Evolutionary conservation across 2,888 invertebrate genomes (phyloP), one percentile per base, ranked within the genome.

Genomic region (Netelia fuscicornis): DNA sequence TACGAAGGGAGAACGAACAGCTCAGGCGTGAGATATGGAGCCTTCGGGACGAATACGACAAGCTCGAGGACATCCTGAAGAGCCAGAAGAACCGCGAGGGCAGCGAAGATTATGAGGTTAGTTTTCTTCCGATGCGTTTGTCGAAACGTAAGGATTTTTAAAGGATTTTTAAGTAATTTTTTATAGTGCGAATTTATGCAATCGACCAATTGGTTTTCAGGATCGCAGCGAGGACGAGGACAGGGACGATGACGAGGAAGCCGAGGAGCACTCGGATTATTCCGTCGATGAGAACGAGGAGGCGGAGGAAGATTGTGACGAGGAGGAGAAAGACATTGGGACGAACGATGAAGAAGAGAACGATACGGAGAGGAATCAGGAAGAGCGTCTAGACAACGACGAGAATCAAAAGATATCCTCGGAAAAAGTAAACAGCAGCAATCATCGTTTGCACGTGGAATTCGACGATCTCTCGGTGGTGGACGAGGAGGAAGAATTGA

Each of bases 1-100:
- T 98, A 91, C 96, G 97, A 86, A 95, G 97, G 62, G 98, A 98
- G 92, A 98, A 98, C 95, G 98, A 98, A 89, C 97, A 97, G 93
- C 94, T 98, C 79, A 96, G 97, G 90, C 95, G 97, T 25, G 98
- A 98, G 94, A 97, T 98, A 92, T 98, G 97, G 95, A 97, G 97
- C 81, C 95, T 98, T 74, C 95, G 98, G 48, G 98, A 98, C 93
- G 98, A 98, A 94, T 98, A 98, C 94, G 98, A 98, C 93, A 96
- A 97, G 76, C 95, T 98, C 89, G 98, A 98, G 94, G 96, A 96
- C 90, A 95, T 97, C 92, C 95, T 98, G 91, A 96, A 94, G 91
- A 92, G 91, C 84, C 93, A 94, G 86, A 92, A 93, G 86, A 91
- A 89, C 85, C 89, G 84, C 23, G 86, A 67, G 30, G 91, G 91